Evolutionary conservation across 1,140 invertebrate genomes (phyloP).

Genomic region (Stegodyphus dumicola): DNA sequence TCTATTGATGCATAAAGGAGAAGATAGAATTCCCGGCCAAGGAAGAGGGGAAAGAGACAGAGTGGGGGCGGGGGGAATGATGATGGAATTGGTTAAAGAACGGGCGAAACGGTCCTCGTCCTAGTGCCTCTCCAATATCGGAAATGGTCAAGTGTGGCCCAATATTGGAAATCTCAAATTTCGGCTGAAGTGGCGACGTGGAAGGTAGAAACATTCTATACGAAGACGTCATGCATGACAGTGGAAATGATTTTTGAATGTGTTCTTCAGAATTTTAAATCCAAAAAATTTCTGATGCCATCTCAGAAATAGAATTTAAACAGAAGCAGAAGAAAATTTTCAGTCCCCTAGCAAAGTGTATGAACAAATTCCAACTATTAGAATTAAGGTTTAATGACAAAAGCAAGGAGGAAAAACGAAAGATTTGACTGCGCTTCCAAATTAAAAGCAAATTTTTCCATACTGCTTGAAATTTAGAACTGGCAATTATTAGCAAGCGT

Average conservation of each 20-base stretch:
- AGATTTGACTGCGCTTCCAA: too few relatives aligned
- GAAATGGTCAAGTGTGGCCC: slow-evolving; percentile 46
- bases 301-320: too few relatives aligned
- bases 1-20: slow-evolving; percentile 55
- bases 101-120: neutral
- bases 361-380: too few relatives aligned
- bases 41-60: slow-evolving; percentile 9
- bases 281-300: too few relatives aligned
- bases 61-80: slow-evolving; percentile 20
- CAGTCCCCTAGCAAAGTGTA: too few relatives aligned
- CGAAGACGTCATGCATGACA: neutral
- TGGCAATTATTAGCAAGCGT: too few relatives aligned
- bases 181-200: neutral
- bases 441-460: too few relatives aligned
- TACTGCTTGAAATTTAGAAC: too few relatives aligned
- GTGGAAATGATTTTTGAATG: neutral
- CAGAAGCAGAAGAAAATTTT: too few relatives aligned
- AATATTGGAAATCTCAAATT: slow-evolving; percentile 6
- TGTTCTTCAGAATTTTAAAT: too few relatives aligned
- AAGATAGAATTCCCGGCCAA: slow-evolving; percentile 23
- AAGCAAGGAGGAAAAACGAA: too few relatives aligned
- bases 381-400: too few relatives aligned
- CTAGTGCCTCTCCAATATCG: neutral
- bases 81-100: slow-evolving; percentile 57
- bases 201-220: neutral